Percentiles rank a stretch among this genome's conserved stretches.
These are phyloP conservation scores for Semotilus atromaculatus DNA, from an alignment of 2,797 vertebrate species.

Conservation along the genomic window DNA sequence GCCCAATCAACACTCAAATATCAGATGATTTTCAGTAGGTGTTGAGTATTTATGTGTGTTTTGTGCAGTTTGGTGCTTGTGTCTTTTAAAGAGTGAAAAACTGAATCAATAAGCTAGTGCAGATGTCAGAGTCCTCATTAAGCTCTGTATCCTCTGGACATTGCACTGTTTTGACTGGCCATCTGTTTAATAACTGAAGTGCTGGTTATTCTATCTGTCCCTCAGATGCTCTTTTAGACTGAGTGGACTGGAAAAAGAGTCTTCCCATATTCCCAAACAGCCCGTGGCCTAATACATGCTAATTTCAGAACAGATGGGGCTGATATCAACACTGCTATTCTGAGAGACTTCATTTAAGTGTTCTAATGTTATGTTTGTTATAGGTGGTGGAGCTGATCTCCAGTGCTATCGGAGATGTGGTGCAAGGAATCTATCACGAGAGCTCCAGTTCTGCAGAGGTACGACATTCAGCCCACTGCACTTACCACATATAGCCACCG, in stretches of 20 bases:
- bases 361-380: constrained; percentile 36
- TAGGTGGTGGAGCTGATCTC: constrained; percentile 96
- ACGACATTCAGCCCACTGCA: constrained; percentile 53
- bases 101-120: constrained; percentile 37
- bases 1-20: background rate
- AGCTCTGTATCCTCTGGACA: constrained; percentile 62
- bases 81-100: background rate
- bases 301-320: constrained; percentile 28
- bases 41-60: background rate
- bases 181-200: constrained; percentile 69
- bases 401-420: constrained; percentile 94
- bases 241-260: constrained; percentile 53
- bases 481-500: background rate
- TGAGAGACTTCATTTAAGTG: constrained; percentile 18
- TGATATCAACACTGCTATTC: constrained; percentile 14
- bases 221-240: constrained; percentile 57
- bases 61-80: constrained; percentile 3
- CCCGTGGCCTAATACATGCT: constrained; percentile 5
- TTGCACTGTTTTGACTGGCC: constrained; percentile 60
- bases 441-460: constrained; percentile 85
- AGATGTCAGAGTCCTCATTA: constrained; percentile 64
- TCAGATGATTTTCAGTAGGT: background rate
- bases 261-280: constrained; percentile 55
- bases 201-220: constrained; percentile 65
- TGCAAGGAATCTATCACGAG: constrained; percentile 95